Base-by-base conservation (phyloP, 2,113 vertebrate species). In the Mastomys coucha region DNA sequence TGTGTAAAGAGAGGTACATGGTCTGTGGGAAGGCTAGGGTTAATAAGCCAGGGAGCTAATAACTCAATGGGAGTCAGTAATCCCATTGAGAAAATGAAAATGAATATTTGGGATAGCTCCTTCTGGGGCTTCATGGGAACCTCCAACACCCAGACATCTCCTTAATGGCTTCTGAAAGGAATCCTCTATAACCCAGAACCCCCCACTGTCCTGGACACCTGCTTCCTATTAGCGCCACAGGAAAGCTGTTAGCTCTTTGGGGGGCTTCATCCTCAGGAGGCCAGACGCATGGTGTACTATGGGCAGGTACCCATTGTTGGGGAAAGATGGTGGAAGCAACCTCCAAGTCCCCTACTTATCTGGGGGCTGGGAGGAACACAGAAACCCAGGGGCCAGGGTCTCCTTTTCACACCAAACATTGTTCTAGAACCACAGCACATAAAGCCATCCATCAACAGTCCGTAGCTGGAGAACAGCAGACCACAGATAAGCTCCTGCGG, bases 401-500 rank as follows among this genome's bases (percentile, higher is more conserved):
- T 76, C 49, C 13, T 10, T 84, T 45, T 56, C 56, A 0, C 8
- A 31, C 19, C 33, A 67, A 67, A 82, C 78, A 58, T 26, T 7
- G 65, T 5, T 88, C 85, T 70, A 7, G 82, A 58, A 14, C 53
- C 53, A 12, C 31, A 19, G 69, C 39, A 33, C 0, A 0, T 80
- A 36, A 75, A 49, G 19, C 53, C 92, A 22, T 4, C 17, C 60
- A 12, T 2, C 28, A 6, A 31, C 0, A 4, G 53, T 20, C 56
- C 6, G 5, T 0, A 51, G 28, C 28, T 1, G 10, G 11, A n/a
- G 36, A 24, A 0, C 31, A 31, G 6, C 22, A 49, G 56, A 19
- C 22, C n/a, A 1, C 0, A 16, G 73, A 70, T 5, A 4, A 42
- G 95, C 53, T 19, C 10, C 0, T 0, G 3, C 0, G 4, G 22